A percentile compares a stretch with the other conserved stretches of the same genome.
Evolutionary conservation across 2,888 invertebrate genomes (phyloP).

Genomic region (Steinernema hermaphroditum): DNA sequence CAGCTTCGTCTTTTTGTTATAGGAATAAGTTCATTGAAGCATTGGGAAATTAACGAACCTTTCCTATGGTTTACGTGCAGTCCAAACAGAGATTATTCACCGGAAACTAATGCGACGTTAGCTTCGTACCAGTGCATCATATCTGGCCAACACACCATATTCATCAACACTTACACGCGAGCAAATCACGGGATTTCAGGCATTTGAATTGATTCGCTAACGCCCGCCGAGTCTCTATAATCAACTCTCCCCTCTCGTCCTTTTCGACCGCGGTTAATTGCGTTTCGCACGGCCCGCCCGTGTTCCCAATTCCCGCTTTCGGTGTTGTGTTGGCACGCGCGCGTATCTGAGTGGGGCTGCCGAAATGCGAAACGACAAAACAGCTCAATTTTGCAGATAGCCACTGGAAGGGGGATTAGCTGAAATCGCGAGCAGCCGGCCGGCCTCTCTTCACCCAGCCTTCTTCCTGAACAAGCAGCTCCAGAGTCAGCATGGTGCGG

Average conservation of each 20-base stretch:
- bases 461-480: not conserved
- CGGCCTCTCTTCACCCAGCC: not conserved
- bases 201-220: conserved; percentile 2
- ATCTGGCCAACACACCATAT: too few relatives aligned
- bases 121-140: too few relatives aligned
- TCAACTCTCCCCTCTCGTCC: conserved; percentile 3
- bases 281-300: conserved; percentile 2
- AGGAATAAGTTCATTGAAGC: not conserved
- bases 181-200: too few relatives aligned
- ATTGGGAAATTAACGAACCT: too few relatives aligned
- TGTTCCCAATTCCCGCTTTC: not conserved
- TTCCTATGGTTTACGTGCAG: too few relatives aligned
- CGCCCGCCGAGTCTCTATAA: conserved; percentile 14
- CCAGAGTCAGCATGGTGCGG: conserved; percentile 17
- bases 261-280: conserved; percentile 18
- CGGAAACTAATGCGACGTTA: too few relatives aligned
- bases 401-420: too few relatives aligned
- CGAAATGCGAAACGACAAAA: not conserved
- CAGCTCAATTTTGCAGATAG: too few relatives aligned
- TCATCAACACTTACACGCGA: too few relatives aligned
- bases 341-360: too few relatives aligned
- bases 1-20: not conserved
- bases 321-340: too few relatives aligned
- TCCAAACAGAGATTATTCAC: too few relatives aligned
- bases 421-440: not conserved